These are phyloP conservation scores for Chesias legatella DNA, from an alignment of 2,888 invertebrate genomes.

Conservation along the genomic window DNA sequence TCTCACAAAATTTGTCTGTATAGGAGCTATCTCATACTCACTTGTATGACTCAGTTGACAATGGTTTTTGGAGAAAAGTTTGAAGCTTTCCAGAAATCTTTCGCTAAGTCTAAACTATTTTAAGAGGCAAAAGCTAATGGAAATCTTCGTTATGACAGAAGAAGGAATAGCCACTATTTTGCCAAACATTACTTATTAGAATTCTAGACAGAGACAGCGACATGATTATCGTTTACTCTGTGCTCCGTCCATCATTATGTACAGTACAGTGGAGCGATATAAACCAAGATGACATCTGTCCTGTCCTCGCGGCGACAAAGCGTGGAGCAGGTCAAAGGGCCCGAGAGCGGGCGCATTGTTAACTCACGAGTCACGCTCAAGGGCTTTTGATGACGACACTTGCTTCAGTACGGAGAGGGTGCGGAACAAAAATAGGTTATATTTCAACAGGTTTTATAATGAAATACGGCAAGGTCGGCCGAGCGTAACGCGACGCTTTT, in stretches of 20 bases:
- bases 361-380: conserved; percentile 69
- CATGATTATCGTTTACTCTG: not conserved
- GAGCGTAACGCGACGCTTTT: conserved; percentile 22
- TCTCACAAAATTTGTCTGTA: no score
- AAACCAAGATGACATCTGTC: conserved; percentile 58
- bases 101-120: no score
- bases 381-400: conserved; percentile 70
- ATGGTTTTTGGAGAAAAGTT: no score
- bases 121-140: no score
- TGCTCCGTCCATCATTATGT: conserved; percentile 15
- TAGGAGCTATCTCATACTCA: no score
- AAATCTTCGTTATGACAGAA: no score
- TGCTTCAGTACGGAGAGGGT: conserved; percentile 36
- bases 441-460: conserved; percentile 41
- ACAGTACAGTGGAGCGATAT: conserved; percentile 26
- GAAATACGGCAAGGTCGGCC: conserved; percentile 22
- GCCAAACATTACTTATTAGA: no score
- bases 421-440: conserved; percentile 38
- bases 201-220: no score
- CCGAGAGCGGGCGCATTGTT: conserved; percentile 67
- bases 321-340: conserved; percentile 72
- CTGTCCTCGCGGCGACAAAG: conserved; percentile 67
- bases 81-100: no score
- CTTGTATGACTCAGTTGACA: no score
- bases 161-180: no score